These are phyloP conservation scores for Seladonia tumulorum DNA, from an alignment of 2,888 invertebrate genomes.

Conservation along the genomic window DNA sequence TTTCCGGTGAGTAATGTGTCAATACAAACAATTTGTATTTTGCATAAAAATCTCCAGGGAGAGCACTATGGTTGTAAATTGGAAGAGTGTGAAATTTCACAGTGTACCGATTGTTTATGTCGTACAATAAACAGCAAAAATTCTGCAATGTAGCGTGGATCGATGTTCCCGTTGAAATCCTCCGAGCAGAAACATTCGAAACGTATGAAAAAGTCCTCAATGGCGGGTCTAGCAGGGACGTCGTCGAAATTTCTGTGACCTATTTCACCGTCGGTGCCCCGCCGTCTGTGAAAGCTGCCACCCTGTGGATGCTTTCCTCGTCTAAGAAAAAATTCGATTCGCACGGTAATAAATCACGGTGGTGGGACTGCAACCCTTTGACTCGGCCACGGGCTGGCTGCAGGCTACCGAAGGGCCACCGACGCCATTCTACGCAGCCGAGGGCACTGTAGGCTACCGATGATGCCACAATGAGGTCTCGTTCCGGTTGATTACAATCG, in stretches of 20 bases:
- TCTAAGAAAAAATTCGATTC: conserved; percentile 79
- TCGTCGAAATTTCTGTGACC: conserved; percentile 61
- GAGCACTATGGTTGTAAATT: background rate
- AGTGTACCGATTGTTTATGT: background rate
- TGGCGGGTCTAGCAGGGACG: background rate
- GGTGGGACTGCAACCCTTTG: conserved; percentile 73
- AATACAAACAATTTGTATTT: no score
- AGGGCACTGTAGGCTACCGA: conserved; percentile 70
- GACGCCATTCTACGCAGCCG: conserved; percentile 26
- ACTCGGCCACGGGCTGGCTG: conserved; percentile 60
- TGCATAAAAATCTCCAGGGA: background rate
- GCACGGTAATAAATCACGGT: conserved; percentile 80
- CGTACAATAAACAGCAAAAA: background rate
- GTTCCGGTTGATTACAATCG: conserved; percentile 78
- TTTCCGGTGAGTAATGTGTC: no score
- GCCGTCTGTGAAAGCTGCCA: conserved; percentile 30
- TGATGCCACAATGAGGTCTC: conserved; percentile 74
- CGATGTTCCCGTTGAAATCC: background rate
- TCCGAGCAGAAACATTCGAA: background rate
- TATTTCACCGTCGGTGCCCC: conserved; percentile 45
- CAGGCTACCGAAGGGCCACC: conserved; percentile 66
- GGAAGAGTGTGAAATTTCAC: background rate
- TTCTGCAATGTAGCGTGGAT: background rate
- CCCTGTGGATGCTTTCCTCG: conserved; percentile 48
- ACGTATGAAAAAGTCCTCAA: background rate